Evolutionary conservation across 2,113 vertebrate species (phyloP).

Genomic region (Gymnobelideus leadbeateri): DNA sequence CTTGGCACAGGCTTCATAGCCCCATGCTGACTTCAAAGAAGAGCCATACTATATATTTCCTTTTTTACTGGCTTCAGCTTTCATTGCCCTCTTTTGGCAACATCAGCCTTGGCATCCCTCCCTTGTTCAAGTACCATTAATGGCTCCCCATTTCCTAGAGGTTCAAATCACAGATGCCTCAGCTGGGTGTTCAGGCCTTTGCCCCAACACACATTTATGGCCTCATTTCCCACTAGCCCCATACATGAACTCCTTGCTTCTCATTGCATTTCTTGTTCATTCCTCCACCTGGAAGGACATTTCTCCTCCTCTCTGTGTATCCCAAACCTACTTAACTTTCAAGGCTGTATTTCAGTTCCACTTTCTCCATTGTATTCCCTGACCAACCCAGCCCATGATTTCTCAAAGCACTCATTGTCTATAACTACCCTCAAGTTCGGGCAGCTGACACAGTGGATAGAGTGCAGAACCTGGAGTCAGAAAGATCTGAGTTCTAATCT

Average conservation of each 20-base stretch:
- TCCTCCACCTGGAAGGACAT: neutral
- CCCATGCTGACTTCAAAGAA: neutral
- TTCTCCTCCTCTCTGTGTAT: neutral
- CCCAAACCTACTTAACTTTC: neutral
- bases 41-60: neutral
- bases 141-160: neutral
- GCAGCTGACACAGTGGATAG: neutral
- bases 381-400: neutral
- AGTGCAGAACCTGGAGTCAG: neutral
- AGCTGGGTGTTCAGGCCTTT: neutral
- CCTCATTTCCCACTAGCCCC: neutral
- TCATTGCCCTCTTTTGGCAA: neutral
- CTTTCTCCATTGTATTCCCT: neutral
- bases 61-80: neutral
- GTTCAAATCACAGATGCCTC: neutral
- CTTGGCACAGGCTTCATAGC: neutral
- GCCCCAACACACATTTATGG: neutral
- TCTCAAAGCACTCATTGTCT: neutral
- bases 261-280: neutral
- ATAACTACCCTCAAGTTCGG: neutral
- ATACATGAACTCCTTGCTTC: neutral
- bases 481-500: neutral
- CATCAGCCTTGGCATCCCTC: neutral
- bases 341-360: neutral
- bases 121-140: neutral